These are phyloP conservation scores for Mercenaria mercenaria DNA, from an alignment of 1,140 invertebrate genomes.

Conservation along the genomic window DNA sequence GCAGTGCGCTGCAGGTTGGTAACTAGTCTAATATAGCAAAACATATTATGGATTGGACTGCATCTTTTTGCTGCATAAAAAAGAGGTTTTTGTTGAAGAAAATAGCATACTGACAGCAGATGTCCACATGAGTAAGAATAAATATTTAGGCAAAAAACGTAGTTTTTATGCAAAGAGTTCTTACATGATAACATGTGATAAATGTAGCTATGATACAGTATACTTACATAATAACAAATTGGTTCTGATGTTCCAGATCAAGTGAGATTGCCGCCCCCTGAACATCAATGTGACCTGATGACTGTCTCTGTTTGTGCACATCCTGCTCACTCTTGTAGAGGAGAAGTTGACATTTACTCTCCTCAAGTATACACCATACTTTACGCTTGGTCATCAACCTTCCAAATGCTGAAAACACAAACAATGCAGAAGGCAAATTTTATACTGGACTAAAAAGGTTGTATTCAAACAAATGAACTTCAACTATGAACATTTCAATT, in stretches of 20 bases:
- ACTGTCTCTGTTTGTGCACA: constrained; percentile 71
- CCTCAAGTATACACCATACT: constrained; percentile 85
- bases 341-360: constrained; percentile 81
- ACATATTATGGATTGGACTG: too few relatives aligned
- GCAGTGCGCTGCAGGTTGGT: too few relatives aligned
- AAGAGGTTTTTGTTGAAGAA: too few relatives aligned
- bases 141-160: too few relatives aligned
- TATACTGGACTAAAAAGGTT: too few relatives aligned
- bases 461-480: not conserved
- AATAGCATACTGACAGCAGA: too few relatives aligned
- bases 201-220: too few relatives aligned
- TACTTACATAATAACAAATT: constrained; percentile 86
- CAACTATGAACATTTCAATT: not conserved
- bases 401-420: constrained; percentile 80
- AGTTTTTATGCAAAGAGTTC: too few relatives aligned
- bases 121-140: too few relatives aligned
- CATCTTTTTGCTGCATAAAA: too few relatives aligned
- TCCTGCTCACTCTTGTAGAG: constrained; percentile 82
- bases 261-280: constrained; percentile 84
- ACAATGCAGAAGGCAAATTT: not conserved
- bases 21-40: too few relatives aligned
- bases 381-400: constrained; percentile 81
- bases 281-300: constrained; percentile 81
- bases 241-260: constrained; percentile 83
- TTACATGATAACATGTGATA: too few relatives aligned